Conservation (phyloP, 2,888 invertebrate species). For the Allophyes oxyacanthae region DNA sequence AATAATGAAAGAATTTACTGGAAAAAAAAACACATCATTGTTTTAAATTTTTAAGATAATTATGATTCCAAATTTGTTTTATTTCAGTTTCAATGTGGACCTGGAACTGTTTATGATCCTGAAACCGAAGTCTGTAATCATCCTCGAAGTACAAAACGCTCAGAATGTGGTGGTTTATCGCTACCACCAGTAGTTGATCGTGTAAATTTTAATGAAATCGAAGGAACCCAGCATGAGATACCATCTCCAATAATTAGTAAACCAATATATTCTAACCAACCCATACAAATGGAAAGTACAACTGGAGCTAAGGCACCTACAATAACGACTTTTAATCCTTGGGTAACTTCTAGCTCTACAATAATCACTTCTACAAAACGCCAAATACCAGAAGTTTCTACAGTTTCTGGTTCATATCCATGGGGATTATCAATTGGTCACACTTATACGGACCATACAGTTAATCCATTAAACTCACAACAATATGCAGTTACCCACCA, state of each 20-base stretch:
- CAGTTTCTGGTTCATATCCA: slow-evolving; percentile 31
- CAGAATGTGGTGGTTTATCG: slow-evolving; percentile 89
- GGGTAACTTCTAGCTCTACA: slow-evolving; percentile 16
- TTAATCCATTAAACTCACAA: slow-evolving; percentile 7
- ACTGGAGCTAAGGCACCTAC: slow-evolving; percentile 11
- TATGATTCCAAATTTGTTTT: not conserved
- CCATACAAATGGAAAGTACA: slow-evolving; percentile 15
- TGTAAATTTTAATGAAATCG: slow-evolving; percentile 84
- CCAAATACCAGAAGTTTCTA: slow-evolving; percentile 18
- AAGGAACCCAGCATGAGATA: slow-evolving; percentile 67
- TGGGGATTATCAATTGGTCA: slow-evolving; percentile 33
- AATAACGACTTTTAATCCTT: slow-evolving; percentile 24
- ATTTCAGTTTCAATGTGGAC: slow-evolving; percentile 92
- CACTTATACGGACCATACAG: slow-evolving; percentile 1
- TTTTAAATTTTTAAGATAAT: not conserved
- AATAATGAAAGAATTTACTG: no score
- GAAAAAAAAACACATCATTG: no score
- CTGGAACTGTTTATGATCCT: slow-evolving; percentile 93
- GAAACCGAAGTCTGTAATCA: slow-evolving; percentile 92
- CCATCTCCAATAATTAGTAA: slow-evolving; percentile 74
- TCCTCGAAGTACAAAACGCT: slow-evolving; percentile 91
- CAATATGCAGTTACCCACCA: slow-evolving; percentile 10
- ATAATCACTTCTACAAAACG: slow-evolving; percentile 26
- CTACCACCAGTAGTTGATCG: slow-evolving; percentile 26
- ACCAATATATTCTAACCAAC: slow-evolving; percentile 54